phyloP scores from a whole-genome alignment of 1,140 invertebrate genomes.

The Drosophila dunni region DNA sequence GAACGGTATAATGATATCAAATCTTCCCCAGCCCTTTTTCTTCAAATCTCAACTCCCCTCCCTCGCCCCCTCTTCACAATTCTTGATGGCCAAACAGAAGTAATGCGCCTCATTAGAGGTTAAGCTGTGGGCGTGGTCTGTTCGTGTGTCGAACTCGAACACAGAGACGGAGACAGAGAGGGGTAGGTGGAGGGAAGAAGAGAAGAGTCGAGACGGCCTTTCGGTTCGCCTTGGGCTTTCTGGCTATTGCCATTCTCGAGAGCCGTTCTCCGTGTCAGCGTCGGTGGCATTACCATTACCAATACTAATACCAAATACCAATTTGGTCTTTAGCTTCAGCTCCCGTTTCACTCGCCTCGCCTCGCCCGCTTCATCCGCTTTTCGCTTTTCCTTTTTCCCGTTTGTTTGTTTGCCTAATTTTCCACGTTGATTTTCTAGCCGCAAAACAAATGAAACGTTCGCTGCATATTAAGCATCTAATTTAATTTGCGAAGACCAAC shows the following conservation, averaged over 20 bases:
- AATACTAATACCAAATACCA: slow-evolving; percentile 14
- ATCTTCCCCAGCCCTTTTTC: slow-evolving; percentile 41
- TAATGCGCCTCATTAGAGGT: slow-evolving; percentile 81
- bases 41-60: not conserved
- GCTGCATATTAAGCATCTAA: slow-evolving; percentile 82
- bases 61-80: not conserved
- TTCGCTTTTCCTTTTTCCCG: slow-evolving; percentile 7
- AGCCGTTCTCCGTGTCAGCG: not conserved
- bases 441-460: slow-evolving; percentile 82
- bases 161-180: not conserved
- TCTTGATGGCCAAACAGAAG: slow-evolving; percentile 46
- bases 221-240: slow-evolving; percentile 21
- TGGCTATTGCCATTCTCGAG: slow-evolving; percentile 11
- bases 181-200: not conserved
- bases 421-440: slow-evolving; percentile 83
- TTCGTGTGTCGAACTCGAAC: slow-evolving; percentile 23
- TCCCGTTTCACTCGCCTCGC: slow-evolving; percentile 15
- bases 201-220: slow-evolving; percentile 6
- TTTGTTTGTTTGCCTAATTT: slow-evolving; percentile 79
- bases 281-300: not conserved
- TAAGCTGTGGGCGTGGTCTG: slow-evolving; percentile 52
- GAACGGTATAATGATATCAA: slow-evolving; percentile 80
- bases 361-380: not conserved
- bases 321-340: slow-evolving; percentile 25
- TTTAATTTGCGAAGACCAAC: slow-evolving; percentile 68